Evolutionary conservation across 2,888 invertebrate genomes (phyloP), one percentile per base, ranked within the genome.

Genomic region (Sinotaia quadrata): DNA sequence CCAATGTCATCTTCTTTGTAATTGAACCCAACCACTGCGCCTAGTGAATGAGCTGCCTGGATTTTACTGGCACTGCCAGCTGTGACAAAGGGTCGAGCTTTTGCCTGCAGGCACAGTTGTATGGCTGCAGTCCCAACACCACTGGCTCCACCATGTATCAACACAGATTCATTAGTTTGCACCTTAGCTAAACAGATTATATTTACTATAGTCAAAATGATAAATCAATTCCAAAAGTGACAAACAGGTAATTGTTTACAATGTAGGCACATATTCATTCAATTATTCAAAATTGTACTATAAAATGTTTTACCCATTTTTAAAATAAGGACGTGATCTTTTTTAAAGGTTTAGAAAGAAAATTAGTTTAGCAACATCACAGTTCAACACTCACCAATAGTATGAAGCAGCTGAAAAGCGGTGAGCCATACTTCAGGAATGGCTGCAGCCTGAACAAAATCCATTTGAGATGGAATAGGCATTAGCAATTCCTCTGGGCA

Each of bases 351-450:
- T n/a, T n/a, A n/a, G n/a, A n/a, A n/a, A n/a, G 15, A 41, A 41
- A 41, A 15, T 12, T 41, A 15, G 44, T 15, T 41, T 41, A 15
- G 44, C 15, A 41, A 41, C 12, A 15, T 41, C 12, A 41, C 15
- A 54, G 18, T 27, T 7, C 7, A 27, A 24, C 8, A 34, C 78
- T 65, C 73, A 85, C 87, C 87, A 34, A 86, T 77, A 61, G 79
- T 67, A 66, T 84, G 82, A 7, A 89, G 76, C 4, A 89, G 79
- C 68, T 88, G 88, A 74, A 81, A 89, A 21, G 88, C 88, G 29
- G 88, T 88, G 4, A 88, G 78, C 88, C 88, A 88, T 1, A 84
- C 87, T 75, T 89, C 89, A 4, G 89, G 88, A 47, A 89, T 86
- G 12, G 86, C 87, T 36, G 86, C 88, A n/a, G 88, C 88, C 54